A percentile compares a stretch with the other conserved stretches of the same genome.
phyloP scores from a whole-genome alignment of 2,113 vertebrate species.

The Aspiorhynchus laticeps region DNA sequence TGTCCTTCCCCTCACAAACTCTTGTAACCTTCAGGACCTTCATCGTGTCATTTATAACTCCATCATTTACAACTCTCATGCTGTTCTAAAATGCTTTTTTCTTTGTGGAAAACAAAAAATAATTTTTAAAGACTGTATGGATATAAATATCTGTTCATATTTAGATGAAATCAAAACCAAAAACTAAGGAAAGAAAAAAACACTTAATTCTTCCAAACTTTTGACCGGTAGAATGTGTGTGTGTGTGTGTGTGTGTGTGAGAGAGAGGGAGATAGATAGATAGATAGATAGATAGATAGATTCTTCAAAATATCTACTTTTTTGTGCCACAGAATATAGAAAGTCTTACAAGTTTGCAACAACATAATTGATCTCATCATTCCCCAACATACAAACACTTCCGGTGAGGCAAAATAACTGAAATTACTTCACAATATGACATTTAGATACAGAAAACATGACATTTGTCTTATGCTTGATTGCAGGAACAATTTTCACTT shows the following conservation, averaged over 20 bases:
- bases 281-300: too few species aligned
- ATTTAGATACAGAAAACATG: constrained; percentile 6
- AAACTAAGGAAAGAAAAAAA: too few species aligned
- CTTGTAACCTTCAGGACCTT: not conserved
- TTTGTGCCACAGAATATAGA: too few species aligned
- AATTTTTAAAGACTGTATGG: not conserved
- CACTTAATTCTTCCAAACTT: too few species aligned
- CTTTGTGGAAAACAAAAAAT: not conserved
- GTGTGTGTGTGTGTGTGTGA: too few species aligned
- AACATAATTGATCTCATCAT: not conserved
- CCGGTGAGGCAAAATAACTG: not conserved
- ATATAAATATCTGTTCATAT: too few species aligned
- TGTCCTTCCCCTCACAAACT: not conserved
- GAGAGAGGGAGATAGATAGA: too few species aligned
- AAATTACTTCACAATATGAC: not conserved
- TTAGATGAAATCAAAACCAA: too few species aligned
- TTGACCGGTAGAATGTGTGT: too few species aligned
- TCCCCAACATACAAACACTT: not conserved
- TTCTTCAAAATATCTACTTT: not conserved
- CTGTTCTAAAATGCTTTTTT: not conserved
- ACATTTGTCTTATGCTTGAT: not conserved
- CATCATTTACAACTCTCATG: not conserved
- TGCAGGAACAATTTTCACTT: not conserved
- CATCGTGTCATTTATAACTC: not conserved
- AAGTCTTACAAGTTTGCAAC: too few species aligned